phyloP scores from a whole-genome alignment of 2,113 vertebrate genomes.

The Poeciliopsis prolifica region DNA sequence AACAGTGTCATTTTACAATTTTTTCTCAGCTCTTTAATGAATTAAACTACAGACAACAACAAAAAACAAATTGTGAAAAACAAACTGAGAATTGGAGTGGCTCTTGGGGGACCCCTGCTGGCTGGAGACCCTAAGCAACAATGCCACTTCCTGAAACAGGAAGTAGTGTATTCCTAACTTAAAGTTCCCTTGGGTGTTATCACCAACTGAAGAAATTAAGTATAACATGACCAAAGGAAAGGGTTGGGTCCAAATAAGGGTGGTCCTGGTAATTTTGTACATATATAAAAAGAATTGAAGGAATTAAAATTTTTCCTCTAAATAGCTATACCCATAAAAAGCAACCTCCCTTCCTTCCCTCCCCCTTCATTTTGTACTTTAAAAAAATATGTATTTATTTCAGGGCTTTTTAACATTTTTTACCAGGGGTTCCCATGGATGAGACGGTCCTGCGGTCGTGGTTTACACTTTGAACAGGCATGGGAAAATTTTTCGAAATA shows the following conservation, averaged over 20 bases:
- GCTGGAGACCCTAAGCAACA: not conserved
- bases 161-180: not conserved
- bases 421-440: not conserved
- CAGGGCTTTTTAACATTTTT: not conserved
- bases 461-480: not conserved
- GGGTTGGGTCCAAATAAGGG: not conserved
- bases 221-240: too few species aligned
- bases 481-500: not conserved
- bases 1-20: not conserved
- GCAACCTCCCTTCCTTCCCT: not conserved
- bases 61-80: not conserved
- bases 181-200: too few species aligned
- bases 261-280: not conserved
- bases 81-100: not conserved
- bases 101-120: not conserved
- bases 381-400: not conserved
- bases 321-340: not conserved
- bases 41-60: not conserved
- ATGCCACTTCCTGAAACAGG: not conserved
- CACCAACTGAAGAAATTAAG: too few species aligned
- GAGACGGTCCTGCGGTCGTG: not conserved
- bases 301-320: too few species aligned
- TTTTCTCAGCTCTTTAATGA: not conserved
- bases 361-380: not conserved
- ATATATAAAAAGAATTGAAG: too few species aligned